Conservation (phyloP, 1,140 invertebrate species). For the Oncopodura yosiiana region DNA sequence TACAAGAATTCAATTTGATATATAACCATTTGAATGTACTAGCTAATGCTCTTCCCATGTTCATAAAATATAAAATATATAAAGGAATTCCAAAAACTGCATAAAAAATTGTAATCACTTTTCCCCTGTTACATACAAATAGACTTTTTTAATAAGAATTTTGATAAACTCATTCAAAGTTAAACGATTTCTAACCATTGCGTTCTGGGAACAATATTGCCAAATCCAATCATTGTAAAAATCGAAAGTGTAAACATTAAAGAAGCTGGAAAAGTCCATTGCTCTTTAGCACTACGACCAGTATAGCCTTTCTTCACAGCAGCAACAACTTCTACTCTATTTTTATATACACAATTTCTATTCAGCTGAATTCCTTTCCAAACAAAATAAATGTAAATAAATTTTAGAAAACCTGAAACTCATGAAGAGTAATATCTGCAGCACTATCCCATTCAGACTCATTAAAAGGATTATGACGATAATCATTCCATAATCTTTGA, state of each 20-base stretch:
- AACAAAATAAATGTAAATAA: background rate
- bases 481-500: conserved; percentile 57
- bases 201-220: conserved; percentile 84
- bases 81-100: conserved; percentile 90
- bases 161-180: too few relatives aligned
- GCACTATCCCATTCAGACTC: conserved; percentile 56
- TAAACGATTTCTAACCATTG: too few relatives aligned
- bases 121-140: too few relatives aligned
- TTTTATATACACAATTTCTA: background rate
- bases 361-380: conserved; percentile 1
- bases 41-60: conserved; percentile 75
- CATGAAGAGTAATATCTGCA: conserved; percentile 54
- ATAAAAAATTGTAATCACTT: conserved; percentile 83
- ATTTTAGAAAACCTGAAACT: conserved; percentile 47
- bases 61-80: conserved; percentile 78
- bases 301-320: conserved; percentile 64
- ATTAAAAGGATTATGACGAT: conserved; percentile 66
- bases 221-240: conserved; percentile 91
- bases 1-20: conserved; percentile 49
- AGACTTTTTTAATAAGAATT: too few relatives aligned
- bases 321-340: conserved; percentile 55
- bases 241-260: conserved; percentile 78
- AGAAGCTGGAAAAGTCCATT: conserved; percentile 74
- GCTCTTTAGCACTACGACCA: conserved; percentile 55
- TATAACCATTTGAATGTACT: conserved; percentile 68